Evolutionary conservation across 2,888 invertebrate species (phyloP).

Genomic region (Stramonita haemastoma): DNA sequence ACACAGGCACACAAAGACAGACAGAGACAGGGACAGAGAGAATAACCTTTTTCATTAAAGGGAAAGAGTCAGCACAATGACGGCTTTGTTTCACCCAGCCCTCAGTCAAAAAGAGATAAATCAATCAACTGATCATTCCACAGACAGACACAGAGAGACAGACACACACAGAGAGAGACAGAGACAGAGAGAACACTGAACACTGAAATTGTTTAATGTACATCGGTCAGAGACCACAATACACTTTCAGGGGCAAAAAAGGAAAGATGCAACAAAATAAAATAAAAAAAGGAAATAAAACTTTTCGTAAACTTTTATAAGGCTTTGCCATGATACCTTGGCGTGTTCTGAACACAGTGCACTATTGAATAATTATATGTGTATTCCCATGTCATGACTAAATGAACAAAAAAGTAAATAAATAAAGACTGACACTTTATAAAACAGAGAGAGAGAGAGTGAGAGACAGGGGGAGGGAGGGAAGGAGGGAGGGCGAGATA

Average conservation of each 20-base stretch:
- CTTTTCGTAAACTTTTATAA: neutral
- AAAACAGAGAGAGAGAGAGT: neutral
- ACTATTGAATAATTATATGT: neutral
- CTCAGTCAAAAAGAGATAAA: no score
- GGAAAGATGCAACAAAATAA: neutral
- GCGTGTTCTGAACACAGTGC: no score
- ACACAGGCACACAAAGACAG: neutral
- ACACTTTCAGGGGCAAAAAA: neutral
- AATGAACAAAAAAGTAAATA: no score
- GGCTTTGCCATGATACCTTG: neutral
- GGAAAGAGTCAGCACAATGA: no score
- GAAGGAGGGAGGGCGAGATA: neutral
- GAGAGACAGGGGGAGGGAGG: constrained; percentile 9
- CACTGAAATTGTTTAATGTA: no score
- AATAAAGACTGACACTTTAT: neutral
- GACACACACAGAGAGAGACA: neutral
- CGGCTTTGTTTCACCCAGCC: no score
- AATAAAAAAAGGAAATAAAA: neutral
- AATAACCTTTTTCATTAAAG: neutral
- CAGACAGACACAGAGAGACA: neutral
- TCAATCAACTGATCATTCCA: no score
- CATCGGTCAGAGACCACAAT: no score
- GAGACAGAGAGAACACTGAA: neutral
- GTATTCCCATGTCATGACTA: no score
- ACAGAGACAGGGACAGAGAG: neutral